phyloP scores from a whole-genome alignment of 2,888 invertebrate genomes.

The Allygus modestus region DNA sequence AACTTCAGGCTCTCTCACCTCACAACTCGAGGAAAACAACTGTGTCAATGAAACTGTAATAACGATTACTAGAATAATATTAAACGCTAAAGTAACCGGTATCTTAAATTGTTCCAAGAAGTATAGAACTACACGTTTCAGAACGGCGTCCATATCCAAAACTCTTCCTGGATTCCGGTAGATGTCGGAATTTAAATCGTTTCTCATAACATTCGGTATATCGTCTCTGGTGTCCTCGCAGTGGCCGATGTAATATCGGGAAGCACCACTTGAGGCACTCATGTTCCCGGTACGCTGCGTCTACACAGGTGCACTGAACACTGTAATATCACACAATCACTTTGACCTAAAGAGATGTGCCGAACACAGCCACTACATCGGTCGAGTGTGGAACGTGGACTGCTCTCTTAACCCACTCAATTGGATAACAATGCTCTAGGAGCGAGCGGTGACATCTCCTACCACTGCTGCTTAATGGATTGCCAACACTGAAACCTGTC shows the following conservation, averaged over 20 bases:
- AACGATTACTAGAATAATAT: neutral
- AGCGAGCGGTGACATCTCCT: slow-evolving; percentile 3
- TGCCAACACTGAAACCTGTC: neutral
- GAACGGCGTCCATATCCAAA: neutral
- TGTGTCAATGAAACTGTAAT: neutral
- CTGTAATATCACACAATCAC: neutral
- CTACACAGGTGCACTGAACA: neutral
- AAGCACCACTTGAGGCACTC: neutral
- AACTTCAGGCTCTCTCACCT: neutral
- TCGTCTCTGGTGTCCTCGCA: neutral
- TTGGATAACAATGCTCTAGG: slow-evolving; percentile 35
- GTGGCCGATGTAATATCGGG: neutral
- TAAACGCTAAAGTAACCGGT: neutral
- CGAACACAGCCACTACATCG: neutral
- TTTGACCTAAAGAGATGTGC: neutral
- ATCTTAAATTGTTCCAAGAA: neutral
- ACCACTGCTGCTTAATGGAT: slow-evolving; percentile 13
- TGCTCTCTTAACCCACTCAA: slow-evolving; percentile 39
- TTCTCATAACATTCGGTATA: slow-evolving; percentile 2
- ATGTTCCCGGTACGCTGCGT: too few relatives aligned
- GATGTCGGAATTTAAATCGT: neutral
- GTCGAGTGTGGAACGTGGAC: neutral
- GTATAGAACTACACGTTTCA: neutral
- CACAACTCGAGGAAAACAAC: neutral
- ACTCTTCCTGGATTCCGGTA: neutral